Evolutionary conservation across 1,140 invertebrate species (phyloP).

Genomic region (Zaprionus africanus): DNA sequence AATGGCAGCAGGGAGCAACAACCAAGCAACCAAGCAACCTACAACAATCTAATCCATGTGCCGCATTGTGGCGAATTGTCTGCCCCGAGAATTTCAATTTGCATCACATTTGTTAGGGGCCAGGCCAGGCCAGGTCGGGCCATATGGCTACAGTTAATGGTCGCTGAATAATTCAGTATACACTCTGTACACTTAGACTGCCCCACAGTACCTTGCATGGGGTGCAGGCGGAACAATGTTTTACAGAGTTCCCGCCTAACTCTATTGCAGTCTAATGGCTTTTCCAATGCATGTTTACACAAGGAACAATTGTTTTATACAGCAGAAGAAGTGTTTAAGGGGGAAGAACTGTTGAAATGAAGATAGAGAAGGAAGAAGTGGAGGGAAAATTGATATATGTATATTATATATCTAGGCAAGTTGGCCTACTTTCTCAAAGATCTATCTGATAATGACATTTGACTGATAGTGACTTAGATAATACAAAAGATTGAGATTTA

Average conservation of each 20-base stretch:
- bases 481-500: too few species aligned
- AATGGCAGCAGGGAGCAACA: slow-evolving; percentile 22
- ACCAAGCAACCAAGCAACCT: slow-evolving; percentile 15
- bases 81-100: slow-evolving; percentile 44
- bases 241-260: neutral
- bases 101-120: slow-evolving; percentile 26
- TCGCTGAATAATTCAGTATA: slow-evolving; percentile 16
- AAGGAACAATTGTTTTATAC: neutral
- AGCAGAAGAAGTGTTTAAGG: neutral
- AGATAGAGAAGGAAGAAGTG: neutral
- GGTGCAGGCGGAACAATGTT: slow-evolving; percentile 33
- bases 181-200: neutral
- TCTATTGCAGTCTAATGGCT: neutral
- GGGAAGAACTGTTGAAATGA: too few species aligned
- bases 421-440: neutral
- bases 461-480: too few species aligned
- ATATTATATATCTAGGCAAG: neutral
- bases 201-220: neutral
- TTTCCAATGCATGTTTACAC: neutral
- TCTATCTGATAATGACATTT: too few species aligned
- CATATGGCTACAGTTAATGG: slow-evolving; percentile 38
- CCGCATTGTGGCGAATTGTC: slow-evolving; percentile 39
- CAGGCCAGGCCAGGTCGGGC: slow-evolving; percentile 21
- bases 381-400: too few species aligned
- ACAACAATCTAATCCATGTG: slow-evolving; percentile 29